phyloP scores from a whole-genome alignment of 2,113 vertebrate species.

The Brachypodius melanocephalos region DNA sequence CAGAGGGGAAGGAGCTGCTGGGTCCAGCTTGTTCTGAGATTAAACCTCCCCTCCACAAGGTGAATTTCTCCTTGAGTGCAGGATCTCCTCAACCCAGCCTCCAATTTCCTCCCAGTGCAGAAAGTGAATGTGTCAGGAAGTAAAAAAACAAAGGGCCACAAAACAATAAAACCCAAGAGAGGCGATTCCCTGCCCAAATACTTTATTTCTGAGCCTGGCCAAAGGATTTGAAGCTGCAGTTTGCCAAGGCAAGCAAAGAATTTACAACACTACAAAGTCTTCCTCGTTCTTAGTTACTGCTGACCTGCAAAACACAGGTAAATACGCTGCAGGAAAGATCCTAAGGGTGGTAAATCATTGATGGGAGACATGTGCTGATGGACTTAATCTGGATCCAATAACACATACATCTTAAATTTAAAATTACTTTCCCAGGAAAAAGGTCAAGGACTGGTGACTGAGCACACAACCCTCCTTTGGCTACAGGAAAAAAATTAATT shows the following conservation, averaged over 20 bases:
- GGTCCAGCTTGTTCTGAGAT: background rate
- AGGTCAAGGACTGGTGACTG: background rate
- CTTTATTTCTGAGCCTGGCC: background rate
- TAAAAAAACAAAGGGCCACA: background rate
- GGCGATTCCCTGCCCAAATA: background rate
- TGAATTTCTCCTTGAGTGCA: slow-evolving; percentile 17
- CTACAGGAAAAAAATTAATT: background rate
- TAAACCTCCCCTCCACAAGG: background rate
- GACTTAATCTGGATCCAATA: background rate
- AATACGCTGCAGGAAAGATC: background rate
- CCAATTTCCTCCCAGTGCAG: background rate
- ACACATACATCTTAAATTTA: background rate
- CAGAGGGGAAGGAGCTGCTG: background rate
- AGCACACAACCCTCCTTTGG: background rate
- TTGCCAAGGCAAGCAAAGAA: slow-evolving; percentile 36
- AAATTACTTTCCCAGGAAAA: background rate
- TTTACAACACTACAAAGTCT: slow-evolving; percentile 13
- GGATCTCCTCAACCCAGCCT: background rate
- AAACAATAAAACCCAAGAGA: background rate
- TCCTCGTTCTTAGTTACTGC: slow-evolving; percentile 30
- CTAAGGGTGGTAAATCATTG: slow-evolving; percentile 36
- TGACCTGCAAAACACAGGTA: background rate
- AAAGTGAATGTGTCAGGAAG: background rate
- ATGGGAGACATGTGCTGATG: background rate
- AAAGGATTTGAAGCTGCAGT: background rate